Base-by-base conservation (phyloP, 1,140 invertebrate species). In the Adelges cooleyi region DNA sequence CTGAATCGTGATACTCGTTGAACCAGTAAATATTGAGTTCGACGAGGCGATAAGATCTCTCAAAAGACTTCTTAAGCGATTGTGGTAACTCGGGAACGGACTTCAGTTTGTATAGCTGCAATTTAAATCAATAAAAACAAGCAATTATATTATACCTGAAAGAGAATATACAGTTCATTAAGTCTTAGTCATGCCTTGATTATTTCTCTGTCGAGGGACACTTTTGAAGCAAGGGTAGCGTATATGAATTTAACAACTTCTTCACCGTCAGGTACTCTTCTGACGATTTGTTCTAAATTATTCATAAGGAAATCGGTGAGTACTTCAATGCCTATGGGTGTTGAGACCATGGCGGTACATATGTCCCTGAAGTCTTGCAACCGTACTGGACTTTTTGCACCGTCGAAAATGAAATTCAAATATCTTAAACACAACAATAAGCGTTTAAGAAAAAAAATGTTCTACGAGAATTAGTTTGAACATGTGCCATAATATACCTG, bases 151-250 rank as follows among this genome's bases (percentile, higher is more conserved):
- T n/a, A n/a, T n/a, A n/a, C 29, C 5, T 6, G 11, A 33, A 33
- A 33, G 11, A 33, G 11, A 33, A 33, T n/a, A n/a, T n/a, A n/a
- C n/a, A n/a, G n/a, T n/a, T n/a, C n/a, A n/a, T n/a, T n/a, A n/a
- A n/a, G n/a, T 1, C 42, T 23, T 46, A 4, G 15, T 6, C 38
- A 40, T n/a, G 46, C 56, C 42, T 62, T 48, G 2, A 27, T 11
- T 62, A 62, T 62, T 62, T 62, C 56, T 20, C 18, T 33, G 10
- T 62, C 56, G 3, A 62, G 40, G 3, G 56, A 25, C 20, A 62
- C 56, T 48, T 33, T 46, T 4, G 56, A 48, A 18, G 56, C 42
- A 17, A 62, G 29, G 29, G 29, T 3, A 2, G 11, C 15, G 10
- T 62, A 62, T 13, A 62, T 62, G 17, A 46, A 48, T 0, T 23